Evolutionary conservation across 2,888 invertebrate species (phyloP).

Genomic region (Ceriagrion tenellum): DNA sequence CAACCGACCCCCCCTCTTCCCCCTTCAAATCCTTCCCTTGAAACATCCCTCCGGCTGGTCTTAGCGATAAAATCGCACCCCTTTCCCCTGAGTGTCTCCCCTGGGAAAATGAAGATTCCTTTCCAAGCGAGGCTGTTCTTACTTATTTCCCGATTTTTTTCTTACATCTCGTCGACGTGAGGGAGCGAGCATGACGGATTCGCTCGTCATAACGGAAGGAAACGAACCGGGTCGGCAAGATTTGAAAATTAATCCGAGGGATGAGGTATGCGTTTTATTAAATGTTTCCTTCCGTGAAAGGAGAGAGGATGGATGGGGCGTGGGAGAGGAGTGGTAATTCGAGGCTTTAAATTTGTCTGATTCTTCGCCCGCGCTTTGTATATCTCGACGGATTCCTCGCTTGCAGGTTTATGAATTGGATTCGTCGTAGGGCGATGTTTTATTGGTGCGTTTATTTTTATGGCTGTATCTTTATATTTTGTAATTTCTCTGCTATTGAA

Average conservation of each 20-base stretch:
- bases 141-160: background rate
- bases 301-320: background rate
- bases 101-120: background rate
- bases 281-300: background rate
- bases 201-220: background rate
- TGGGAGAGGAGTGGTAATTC: background rate
- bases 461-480: too few species aligned
- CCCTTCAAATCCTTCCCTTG: background rate
- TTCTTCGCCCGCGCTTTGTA: background rate
- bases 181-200: background rate
- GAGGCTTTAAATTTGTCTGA: background rate
- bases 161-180: background rate
- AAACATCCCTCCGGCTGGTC: background rate
- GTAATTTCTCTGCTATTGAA: too few species aligned
- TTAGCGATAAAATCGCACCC: background rate
- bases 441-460: background rate
- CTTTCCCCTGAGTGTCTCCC: background rate
- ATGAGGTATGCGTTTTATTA: slow-evolving; percentile 32
- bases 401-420: background rate
- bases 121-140: background rate
- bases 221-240: background rate
- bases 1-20: background rate
- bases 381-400: background rate
- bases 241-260: background rate
- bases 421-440: background rate